A percentile compares a stretch with the other conserved stretches of the same genome.
Evolutionary conservation across 2,888 invertebrate species (phyloP).

Genomic region (Syrista parreyssii): DNA sequence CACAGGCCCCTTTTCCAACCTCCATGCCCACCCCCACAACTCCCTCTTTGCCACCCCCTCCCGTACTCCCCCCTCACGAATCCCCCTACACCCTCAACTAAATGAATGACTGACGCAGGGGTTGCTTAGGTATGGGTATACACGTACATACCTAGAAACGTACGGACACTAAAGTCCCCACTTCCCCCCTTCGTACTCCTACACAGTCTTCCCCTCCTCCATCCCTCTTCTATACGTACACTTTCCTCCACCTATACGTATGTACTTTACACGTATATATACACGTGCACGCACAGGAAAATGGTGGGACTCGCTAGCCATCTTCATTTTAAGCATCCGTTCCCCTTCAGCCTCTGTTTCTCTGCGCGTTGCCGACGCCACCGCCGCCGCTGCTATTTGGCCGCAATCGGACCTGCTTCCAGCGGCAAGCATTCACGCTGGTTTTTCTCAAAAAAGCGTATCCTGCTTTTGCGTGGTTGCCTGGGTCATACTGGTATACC

Average conservation of each 20-base stretch:
- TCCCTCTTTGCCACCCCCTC: constrained; percentile 34
- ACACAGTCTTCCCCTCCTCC: constrained; percentile 11
- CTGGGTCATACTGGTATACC: background rate
- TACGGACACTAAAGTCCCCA: constrained; percentile 27
- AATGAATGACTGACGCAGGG: constrained; percentile 65
- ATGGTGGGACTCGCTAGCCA: constrained; percentile 70
- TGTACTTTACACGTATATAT: constrained; percentile 5
- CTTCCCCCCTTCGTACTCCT: constrained; percentile 23
- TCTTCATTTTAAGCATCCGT: constrained; percentile 68
- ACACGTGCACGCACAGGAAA: constrained; percentile 50
- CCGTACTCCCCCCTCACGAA: constrained; percentile 20
- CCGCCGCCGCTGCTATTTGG: constrained; percentile 50
- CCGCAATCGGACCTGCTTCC: constrained; percentile 54
- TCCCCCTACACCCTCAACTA: constrained; percentile 46
- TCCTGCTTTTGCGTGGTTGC: constrained; percentile 4
- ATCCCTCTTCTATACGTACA: constrained; percentile 5
- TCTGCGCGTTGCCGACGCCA: constrained; percentile 14
- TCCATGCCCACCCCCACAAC: constrained; percentile 67
- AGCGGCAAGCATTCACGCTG: constrained; percentile 21
- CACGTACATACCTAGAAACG: constrained; percentile 39
- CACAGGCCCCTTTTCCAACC: constrained; percentile 72
- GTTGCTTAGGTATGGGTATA: constrained; percentile 48
- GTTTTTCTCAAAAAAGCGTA: background rate
- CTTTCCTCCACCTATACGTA: constrained; percentile 69
- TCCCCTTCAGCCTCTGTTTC: constrained; percentile 37